Base-by-base conservation (phyloP, 1,140 invertebrate species). In the Ostrea edulis region DNA sequence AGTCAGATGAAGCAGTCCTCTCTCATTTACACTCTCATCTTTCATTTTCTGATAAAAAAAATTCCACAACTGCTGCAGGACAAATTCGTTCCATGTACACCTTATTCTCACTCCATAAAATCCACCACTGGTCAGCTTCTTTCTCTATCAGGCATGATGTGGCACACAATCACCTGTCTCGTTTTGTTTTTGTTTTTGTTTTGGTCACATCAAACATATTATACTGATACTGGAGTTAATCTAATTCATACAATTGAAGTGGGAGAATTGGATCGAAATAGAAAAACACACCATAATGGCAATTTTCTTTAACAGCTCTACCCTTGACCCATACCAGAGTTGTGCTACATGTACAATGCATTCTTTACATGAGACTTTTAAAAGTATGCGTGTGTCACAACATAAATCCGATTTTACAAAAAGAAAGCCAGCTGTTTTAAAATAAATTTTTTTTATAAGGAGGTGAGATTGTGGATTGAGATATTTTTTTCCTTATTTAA, bases 341-440 rank as follows among this genome's bases (percentile, higher is more conserved):
- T 62, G 12, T 62, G 55, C 7, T 62, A 62, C 20, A 62, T 77
- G 68, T 77, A 77, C 68, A 77, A 77, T 77, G 29, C 68, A 77
- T 77, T 25, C 25, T 77, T 35, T 77, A 29, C 29, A 29, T 25
- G 29, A 77, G 68, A 22, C 9, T 25, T 77, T 77, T 77, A 77
- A 77, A 77, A 77, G 68, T 77, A 25, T 77, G 68, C 68, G 68
- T 77, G 68, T 77, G 25, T 77, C 68, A 77, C 29, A 77, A 77
- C 14, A 35, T 71, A 58, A 22, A 71, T 71, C n/a, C n/a, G n/a
- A n/a, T n/a, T 71, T 71, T 25, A 25, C 29, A 25, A 29, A 71
- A 71, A 71, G 65, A 71, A 71, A 77, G 68, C 25, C 12, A 25
- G 68, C 68, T 77, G 25, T 77, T 77, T 12, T 77, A 29, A 35